Percentiles rank a stretch among this genome's conserved stretches.
Evolutionary conservation across 2,797 vertebrate species (phyloP).

Genomic region (Pangasius macronema): DNA sequence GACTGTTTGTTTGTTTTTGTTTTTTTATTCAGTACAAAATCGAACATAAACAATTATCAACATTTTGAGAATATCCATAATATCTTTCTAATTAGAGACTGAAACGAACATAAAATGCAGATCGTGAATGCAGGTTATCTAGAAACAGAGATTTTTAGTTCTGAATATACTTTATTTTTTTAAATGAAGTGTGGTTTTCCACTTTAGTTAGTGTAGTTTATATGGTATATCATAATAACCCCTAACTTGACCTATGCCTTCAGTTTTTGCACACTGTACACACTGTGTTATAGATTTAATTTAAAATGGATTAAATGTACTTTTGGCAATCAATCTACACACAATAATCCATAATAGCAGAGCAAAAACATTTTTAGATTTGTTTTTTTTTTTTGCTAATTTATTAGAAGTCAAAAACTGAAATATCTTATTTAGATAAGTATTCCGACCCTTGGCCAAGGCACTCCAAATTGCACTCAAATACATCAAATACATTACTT

Average conservation of each 20-base stretch:
- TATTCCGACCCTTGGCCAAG: background rate
- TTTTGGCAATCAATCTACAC: background rate
- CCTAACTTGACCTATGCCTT: background rate
- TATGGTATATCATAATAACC: background rate
- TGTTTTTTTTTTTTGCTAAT: background rate
- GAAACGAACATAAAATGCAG: background rate
- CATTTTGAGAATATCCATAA: background rate
- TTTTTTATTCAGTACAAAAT: background rate
- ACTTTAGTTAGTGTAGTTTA: background rate
- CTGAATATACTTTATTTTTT: background rate
- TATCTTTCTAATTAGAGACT: background rate
- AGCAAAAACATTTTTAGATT: background rate
- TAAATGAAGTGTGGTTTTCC: background rate
- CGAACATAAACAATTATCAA: background rate
- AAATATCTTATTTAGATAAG: background rate
- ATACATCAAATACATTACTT: background rate
- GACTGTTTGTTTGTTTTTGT: background rate
- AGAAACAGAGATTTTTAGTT: background rate
- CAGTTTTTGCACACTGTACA: background rate
- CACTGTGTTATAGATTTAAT: background rate
- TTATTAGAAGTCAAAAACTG: constrained; percentile 5
- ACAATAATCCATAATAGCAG: no score
- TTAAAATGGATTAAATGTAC: background rate
- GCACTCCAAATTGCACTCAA: background rate
- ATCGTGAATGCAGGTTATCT: background rate